Evolutionary conservation across 2,113 vertebrate genomes (phyloP), one percentile per base, ranked within the genome.

Genomic region (Rhabdomys dilectus): DNA sequence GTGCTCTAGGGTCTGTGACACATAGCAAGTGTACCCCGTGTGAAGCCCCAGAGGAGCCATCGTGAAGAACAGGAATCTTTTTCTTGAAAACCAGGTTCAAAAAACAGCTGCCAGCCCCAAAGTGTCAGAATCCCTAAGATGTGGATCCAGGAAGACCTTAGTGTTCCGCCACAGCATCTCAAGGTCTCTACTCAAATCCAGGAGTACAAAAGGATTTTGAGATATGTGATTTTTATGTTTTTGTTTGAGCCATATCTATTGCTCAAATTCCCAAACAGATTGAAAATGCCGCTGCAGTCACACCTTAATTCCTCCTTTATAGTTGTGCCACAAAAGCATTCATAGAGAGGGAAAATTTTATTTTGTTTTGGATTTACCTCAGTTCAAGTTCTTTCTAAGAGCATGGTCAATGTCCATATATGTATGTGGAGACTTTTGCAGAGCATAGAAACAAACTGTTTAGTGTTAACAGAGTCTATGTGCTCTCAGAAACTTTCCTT

Each of bases 401-500:
- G 29, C n/a, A 34, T 95, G 77, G 82, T 80, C 85, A 96, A 84
- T 7, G 84, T 56, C 56, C 56, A 9, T 39, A 53, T 39, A 87
- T 51, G 64, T 84, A 86, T 96, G 75, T 94, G 88, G 45, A n/a
- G 39, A 91, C 89, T 93, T 88, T 93, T 0, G 0, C 56, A 42
- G 58, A 82, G 64, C 93, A 73, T 58, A 94, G 96, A 91, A 94
- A 88, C 95, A 96, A 73, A 88, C 92, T 94, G n/a, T 76, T 68
- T 93, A 34, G n/a, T 51, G 39, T 15, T 4, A 86, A 77, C n/a
- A 82, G 91, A 66, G 97, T 82, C 94, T 36, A 89, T 12, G 84
- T 64, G 86, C 89, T 97, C 81, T 60, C 34, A 68, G 92, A 98
- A 98, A 98, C 96, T 98, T 98, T 16, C 58, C 68, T 91, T 24